Conservation (phyloP, 2,113 vertebrate genomes). For the Elanoides forficatus region DNA sequence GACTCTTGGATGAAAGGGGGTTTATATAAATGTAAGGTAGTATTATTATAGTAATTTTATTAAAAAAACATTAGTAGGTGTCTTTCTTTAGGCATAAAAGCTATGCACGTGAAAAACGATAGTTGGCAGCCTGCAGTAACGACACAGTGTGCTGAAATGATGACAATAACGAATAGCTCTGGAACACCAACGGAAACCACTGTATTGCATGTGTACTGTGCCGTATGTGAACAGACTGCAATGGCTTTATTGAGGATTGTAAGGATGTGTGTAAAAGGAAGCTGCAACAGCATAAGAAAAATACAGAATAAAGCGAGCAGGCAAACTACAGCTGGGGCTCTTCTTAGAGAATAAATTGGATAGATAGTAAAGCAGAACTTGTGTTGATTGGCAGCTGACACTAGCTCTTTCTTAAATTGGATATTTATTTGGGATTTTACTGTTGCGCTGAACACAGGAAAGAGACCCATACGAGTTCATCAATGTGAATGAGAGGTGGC, state of each 20-base stretch:
- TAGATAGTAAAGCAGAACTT: neutral
- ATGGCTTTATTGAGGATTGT: neutral
- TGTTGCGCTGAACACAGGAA: neutral
- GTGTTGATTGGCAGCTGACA: constrained; percentile 7
- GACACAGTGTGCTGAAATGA: neutral
- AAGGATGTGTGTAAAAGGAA: neutral
- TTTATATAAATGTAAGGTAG: neutral
- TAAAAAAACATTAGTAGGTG: neutral
- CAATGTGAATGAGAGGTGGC: neutral
- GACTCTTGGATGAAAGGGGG: neutral
- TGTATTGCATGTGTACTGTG: neutral
- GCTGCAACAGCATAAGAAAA: neutral
- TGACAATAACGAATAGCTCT: neutral
- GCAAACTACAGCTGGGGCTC: neutral
- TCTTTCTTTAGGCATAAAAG: neutral
- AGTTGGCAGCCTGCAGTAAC: neutral
- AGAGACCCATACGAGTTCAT: neutral
- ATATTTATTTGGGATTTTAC: neutral
- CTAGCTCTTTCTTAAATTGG: neutral
- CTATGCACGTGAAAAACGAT: neutral
- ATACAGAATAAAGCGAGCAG: neutral
- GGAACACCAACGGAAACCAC: neutral
- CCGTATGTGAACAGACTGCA: neutral
- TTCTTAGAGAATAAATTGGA: neutral
- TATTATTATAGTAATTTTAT: neutral